Evolutionary conservation across 2,888 invertebrate genomes (phyloP).

Genomic region (Thera britannica): DNA sequence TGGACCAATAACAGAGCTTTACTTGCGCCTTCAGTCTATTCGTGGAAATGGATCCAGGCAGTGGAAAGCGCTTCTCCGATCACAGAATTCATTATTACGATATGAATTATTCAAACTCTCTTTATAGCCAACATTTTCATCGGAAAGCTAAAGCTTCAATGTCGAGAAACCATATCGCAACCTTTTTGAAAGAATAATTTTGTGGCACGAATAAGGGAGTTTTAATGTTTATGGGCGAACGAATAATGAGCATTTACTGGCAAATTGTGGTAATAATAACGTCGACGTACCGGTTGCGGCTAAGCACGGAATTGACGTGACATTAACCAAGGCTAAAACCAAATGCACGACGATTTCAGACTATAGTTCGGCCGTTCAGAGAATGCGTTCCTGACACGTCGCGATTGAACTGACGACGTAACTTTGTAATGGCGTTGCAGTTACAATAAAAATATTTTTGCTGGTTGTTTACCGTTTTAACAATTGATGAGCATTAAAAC

Average conservation of each 20-base stretch:
- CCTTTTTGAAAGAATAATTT: slow-evolving; percentile 33
- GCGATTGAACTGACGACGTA: too few relatives aligned
- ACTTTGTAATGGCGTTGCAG: too few relatives aligned
- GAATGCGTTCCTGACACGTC: too few relatives aligned
- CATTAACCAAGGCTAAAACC: slow-evolving; percentile 56
- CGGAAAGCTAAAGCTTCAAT: slow-evolving; percentile 33
- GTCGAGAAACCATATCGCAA: slow-evolving; percentile 28
- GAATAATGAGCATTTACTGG: slow-evolving; percentile 51
- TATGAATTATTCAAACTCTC: slow-evolving; percentile 66
- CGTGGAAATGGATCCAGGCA: slow-evolving; percentile 55
- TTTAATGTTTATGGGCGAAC: slow-evolving; percentile 54
- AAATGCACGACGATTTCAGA: slow-evolving; percentile 52
- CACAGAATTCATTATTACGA: slow-evolving; percentile 57
- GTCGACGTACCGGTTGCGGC: slow-evolving; percentile 71
- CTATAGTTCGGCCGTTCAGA: too few relatives aligned
- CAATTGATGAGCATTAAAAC: too few relatives aligned
- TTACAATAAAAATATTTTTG: too few relatives aligned
- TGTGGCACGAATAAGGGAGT: slow-evolving; percentile 39
- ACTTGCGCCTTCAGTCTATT: slow-evolving; percentile 52
- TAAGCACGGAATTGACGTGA: slow-evolving; percentile 68
- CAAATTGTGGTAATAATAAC: slow-evolving; percentile 57
- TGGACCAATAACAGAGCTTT: slow-evolving; percentile 54
- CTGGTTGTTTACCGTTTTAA: too few relatives aligned
- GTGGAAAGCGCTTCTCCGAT: slow-evolving; percentile 54
- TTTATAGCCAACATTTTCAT: slow-evolving; percentile 38